Base-by-base conservation (phyloP, 2,888 invertebrate species). In the Dysmachus trigonus region DNA sequence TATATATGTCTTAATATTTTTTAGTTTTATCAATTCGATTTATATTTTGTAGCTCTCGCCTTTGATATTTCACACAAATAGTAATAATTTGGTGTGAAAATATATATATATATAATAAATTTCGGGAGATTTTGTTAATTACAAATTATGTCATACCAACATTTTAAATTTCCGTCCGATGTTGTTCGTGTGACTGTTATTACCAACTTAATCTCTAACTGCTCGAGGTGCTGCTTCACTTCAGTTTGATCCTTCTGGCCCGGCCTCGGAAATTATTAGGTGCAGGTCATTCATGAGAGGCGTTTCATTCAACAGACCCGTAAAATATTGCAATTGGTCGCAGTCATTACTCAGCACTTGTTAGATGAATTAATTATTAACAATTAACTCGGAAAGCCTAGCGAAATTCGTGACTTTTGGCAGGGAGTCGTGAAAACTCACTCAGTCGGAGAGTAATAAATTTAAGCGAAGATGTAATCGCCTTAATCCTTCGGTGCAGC, bases 321-420 rank as follows among this genome's bases (percentile, higher is more conserved):
- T 77, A 27, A 77, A 47, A 41, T 77, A 77, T 77, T 47, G 47
- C 77, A 81, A 31, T 62, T 53, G 53, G 31, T 22, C 35, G 13
- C 30, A 53, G 30, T 81, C 31, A 81, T 53, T 81, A 18, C 62
- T 35, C n/a, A 30, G 31, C 31, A 81, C 62, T 53, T 62, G 81
- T 53, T 53, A 77, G 30, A 77, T 41, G 33, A 51, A 53, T 81
- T 81, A 81, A 81, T 81, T 53, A 53, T 81, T 22, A 81, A 33
- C 53, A 81, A 77, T 77, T 77, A 47, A 41, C 47, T 77, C 47
- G 1, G 22, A 47, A 30, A 27, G 77, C 30, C 27, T 41, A 27
- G 27, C 22, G 6, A 35, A 47, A 15, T 41, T 77, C 30, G 47
- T 27, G 30, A 77, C 22, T 35, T 81, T 81, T 81, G 81, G 81